A percentile compares a stretch with the other conserved stretches of the same genome.
Conservation (phyloP, 2,113 vertebrate genomes). For the Lamprologus lemairii region DNA sequence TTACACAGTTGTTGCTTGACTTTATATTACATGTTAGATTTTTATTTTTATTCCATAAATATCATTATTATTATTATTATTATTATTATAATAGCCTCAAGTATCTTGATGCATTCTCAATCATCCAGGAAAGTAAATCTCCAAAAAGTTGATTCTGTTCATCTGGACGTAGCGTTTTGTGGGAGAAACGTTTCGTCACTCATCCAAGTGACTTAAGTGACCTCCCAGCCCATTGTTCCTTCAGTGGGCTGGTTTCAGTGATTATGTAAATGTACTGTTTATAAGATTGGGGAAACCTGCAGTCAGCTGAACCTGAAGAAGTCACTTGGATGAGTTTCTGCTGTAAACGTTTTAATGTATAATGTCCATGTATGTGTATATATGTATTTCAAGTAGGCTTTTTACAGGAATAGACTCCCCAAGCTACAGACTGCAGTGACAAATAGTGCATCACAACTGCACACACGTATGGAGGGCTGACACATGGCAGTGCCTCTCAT, state of each 20-base stretch:
- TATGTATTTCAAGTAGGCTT: background rate
- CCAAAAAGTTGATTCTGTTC: background rate
- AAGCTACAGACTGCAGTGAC: background rate
- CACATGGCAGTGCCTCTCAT: background rate
- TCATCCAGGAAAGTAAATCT: background rate
- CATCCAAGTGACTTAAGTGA: background rate
- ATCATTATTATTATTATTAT: background rate
- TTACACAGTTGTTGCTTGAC: background rate
- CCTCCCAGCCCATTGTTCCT: background rate
- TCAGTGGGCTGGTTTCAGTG: fast-evolving
- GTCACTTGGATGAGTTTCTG: background rate
- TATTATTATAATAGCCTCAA: background rate
- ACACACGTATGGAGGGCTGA: background rate
- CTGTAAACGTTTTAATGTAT: background rate
- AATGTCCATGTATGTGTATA: background rate
- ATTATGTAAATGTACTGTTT: background rate
- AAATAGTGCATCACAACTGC: background rate
- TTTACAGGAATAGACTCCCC: background rate
- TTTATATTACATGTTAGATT: background rate
- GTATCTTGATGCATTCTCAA: background rate
- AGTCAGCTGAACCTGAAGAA: fast-evolving
- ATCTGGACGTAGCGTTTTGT: background rate
- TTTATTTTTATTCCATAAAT: background rate
- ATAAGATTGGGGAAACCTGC: background rate
- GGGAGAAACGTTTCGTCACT: background rate